These are phyloP conservation scores for Copidosoma floridanum DNA, from an alignment of 1,140 invertebrate species.

Conservation along the genomic window DNA sequence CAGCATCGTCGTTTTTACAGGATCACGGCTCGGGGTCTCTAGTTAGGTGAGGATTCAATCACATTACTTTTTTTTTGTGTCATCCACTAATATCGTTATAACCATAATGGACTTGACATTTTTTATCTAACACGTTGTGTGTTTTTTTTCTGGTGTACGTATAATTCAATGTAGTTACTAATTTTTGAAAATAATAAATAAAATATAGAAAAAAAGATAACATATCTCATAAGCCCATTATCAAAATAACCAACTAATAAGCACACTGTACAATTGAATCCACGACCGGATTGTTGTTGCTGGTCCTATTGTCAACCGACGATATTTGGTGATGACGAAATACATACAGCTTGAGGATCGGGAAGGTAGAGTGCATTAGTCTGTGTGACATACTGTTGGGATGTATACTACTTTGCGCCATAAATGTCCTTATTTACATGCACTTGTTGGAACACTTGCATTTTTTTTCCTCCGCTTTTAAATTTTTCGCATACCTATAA, in stretches of 20 bases:
- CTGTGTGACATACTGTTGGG: slow-evolving; percentile 64
- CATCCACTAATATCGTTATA: background rate
- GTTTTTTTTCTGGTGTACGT: slow-evolving; percentile 32
- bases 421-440: slow-evolving; percentile 65
- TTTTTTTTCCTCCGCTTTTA: slow-evolving; percentile 20
- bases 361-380: slow-evolving; percentile 69
- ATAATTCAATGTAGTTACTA: slow-evolving; percentile 15
- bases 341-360: slow-evolving; percentile 64
- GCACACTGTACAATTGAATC: slow-evolving; percentile 27
- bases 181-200: too few species aligned
- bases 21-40: slow-evolving; percentile 56
- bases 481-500: slow-evolving; percentile 9
- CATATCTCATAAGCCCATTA: too few species aligned
- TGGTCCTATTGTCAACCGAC: slow-evolving; percentile 30
- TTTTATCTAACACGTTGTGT: too few species aligned
- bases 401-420: slow-evolving; percentile 63
- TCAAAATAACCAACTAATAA: slow-evolving; percentile 29
- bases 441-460: slow-evolving; percentile 48
- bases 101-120: background rate
- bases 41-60: slow-evolving; percentile 56
- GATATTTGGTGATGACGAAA: slow-evolving; percentile 27
- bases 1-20: slow-evolving; percentile 59
- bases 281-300: slow-evolving; percentile 39
- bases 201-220: too few species aligned
- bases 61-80: background rate